A percentile compares a stretch with the other conserved stretches of the same genome.
Conservation (phyloP, 2,797 vertebrate genomes). For the Glossophaga mutica region DNA sequence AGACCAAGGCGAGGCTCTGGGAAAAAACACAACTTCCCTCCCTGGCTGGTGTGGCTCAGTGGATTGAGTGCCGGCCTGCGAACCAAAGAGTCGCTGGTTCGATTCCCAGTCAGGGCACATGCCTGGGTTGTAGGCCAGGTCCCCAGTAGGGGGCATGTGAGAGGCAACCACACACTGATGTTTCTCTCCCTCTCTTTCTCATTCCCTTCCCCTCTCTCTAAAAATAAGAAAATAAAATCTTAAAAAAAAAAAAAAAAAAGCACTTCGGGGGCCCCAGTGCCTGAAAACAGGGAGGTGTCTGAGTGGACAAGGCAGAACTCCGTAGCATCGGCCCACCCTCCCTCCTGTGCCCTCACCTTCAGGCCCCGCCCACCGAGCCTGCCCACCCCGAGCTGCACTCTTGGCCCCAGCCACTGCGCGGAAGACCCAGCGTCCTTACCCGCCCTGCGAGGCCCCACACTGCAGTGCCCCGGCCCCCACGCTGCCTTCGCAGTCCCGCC, state of each 20-base stretch:
- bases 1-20: background rate
- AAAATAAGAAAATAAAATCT: too few relatives aligned
- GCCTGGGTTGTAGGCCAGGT: too few relatives aligned
- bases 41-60: too few relatives aligned
- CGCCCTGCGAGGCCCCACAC: background rate
- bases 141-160: too few relatives aligned
- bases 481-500: background rate
- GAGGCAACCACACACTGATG: too few relatives aligned
- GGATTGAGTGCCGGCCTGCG: too few relatives aligned
- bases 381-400: background rate
- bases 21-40: background rate
- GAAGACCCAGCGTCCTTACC: background rate
- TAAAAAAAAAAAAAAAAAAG: too few relatives aligned
- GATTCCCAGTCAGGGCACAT: too few relatives aligned
- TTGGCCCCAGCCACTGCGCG: accelerated
- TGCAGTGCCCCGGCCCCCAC: accelerated
- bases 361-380: background rate
- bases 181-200: too few relatives aligned
- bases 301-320: background rate
- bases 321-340: accelerated
- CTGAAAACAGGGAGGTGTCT: accelerated
- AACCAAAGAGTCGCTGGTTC: too few relatives aligned
- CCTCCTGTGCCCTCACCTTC: background rate
- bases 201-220: too few relatives aligned
- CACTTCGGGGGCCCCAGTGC: accelerated